Conservation (phyloP, 2,888 invertebrate species). For the Ectemnius lituratus region DNA sequence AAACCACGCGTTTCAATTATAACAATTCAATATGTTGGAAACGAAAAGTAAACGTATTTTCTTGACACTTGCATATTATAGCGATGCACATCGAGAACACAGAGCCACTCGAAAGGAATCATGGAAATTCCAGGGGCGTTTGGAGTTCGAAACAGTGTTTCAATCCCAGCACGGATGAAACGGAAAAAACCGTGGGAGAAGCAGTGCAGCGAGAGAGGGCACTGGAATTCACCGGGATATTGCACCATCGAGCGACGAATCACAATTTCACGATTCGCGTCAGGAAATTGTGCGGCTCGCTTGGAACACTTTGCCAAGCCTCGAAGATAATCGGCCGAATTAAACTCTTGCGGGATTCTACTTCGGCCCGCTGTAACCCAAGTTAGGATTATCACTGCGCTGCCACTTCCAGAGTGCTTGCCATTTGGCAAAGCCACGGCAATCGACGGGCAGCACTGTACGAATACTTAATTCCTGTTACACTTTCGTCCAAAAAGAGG, state of each 20-base stretch:
- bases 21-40: no score
- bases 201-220: not conserved
- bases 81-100: no score
- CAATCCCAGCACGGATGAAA: not conserved
- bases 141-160: not conserved
- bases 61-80: no score
- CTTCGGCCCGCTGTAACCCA: slow-evolving; percentile 48
- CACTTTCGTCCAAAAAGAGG: not conserved
- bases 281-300: slow-evolving; percentile 29
- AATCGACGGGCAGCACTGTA: not conserved
- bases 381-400: slow-evolving; percentile 38
- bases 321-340: slow-evolving; percentile 53
- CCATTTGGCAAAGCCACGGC: slow-evolving; percentile 16
- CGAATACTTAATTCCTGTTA: not conserved
- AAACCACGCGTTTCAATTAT: no score
- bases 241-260: not conserved
- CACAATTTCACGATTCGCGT: not conserved
- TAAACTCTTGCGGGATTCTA: slow-evolving; percentile 52
- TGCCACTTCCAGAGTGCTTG: not conserved
- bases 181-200: not conserved
- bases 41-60: no score
- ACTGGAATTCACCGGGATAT: not conserved
- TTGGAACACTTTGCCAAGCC: slow-evolving; percentile 47
- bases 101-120: not conserved
- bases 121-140: not conserved